phyloP scores from a whole-genome alignment of 2,888 invertebrate genomes.

The Pterobdella sp. region DNA sequence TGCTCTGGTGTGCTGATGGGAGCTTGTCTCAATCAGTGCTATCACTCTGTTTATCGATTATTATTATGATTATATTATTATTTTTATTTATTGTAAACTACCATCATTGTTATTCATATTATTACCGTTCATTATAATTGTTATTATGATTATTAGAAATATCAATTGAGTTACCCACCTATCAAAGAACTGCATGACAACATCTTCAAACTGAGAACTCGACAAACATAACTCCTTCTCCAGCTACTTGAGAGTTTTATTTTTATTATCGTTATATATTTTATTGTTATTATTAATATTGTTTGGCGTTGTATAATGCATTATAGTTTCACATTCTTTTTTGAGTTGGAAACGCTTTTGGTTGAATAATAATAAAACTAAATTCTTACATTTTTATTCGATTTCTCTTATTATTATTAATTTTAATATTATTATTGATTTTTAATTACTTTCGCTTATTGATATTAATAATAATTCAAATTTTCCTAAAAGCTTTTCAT shows the following conservation, averaged over 20 bases:
- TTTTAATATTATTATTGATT: neutral
- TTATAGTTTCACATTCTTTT: too few relatives aligned
- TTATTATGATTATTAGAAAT: neutral
- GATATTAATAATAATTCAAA: neutral
- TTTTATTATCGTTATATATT: neutral
- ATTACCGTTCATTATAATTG: neutral
- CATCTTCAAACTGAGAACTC: neutral
- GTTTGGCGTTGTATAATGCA: too few relatives aligned
- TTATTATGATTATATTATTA: neutral
- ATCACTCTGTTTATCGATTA: neutral
- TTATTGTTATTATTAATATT: neutral
- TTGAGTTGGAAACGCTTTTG: too few relatives aligned
- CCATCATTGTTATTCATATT: neutral
- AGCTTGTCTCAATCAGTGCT: slow-evolving; percentile 49
- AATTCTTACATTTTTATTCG: neutral
- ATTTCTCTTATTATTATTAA: neutral
- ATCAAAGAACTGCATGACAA: neutral
- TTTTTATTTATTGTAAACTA: neutral
- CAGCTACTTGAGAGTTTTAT: neutral
- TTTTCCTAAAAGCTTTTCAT: neutral
- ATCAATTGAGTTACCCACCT: neutral
- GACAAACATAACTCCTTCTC: neutral
- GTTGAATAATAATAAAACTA: too few relatives aligned
- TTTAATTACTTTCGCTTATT: neutral
- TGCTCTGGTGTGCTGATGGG: slow-evolving; percentile 42